phyloP scores from a whole-genome alignment of 53 echinoderm and acorn worm species.

The Echinarachnius parma region DNA sequence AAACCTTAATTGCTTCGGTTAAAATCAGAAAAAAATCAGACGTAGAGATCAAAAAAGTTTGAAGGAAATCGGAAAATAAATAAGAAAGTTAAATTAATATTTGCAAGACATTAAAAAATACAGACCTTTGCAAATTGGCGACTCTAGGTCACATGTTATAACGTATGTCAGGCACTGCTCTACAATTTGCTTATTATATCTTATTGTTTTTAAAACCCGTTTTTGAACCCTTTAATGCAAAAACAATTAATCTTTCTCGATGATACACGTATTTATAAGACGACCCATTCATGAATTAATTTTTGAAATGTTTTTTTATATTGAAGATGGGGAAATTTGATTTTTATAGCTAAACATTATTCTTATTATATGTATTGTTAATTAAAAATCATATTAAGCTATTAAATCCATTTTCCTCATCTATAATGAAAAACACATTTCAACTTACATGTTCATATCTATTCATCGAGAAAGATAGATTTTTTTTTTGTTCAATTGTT shows the following conservation, averaged over 20 bases:
- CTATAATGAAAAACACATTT: slow-evolving; percentile 3
- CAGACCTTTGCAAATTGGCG: slow-evolving; percentile 7
- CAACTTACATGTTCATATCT: slow-evolving; percentile 4
- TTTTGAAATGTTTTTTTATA: too few relatives aligned
- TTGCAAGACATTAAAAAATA: too few relatives aligned
- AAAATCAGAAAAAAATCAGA: slow-evolving; percentile 10
- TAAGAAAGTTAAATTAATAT: neutral
- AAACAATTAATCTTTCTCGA: too few relatives aligned
- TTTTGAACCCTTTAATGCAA: slow-evolving; percentile 15
- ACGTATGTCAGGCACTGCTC: slow-evolving; percentile 7
- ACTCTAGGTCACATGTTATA: slow-evolving; percentile 9
- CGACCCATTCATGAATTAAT: too few relatives aligned
- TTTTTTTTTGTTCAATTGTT: slow-evolving; percentile 1
- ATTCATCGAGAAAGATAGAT: slow-evolving; percentile 4
- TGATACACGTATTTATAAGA: too few relatives aligned
- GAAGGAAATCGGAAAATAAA: slow-evolving; percentile 5
- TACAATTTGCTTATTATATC: slow-evolving; percentile 4
- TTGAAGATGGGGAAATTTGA: too few relatives aligned
- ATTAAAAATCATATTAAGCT: slow-evolving; percentile 3
- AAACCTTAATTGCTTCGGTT: slow-evolving; percentile 2
- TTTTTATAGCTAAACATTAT: too few relatives aligned
- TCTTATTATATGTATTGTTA: too few relatives aligned
- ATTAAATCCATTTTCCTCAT: slow-evolving; percentile 1
- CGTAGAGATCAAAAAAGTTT: neutral
- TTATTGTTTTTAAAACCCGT: slow-evolving; percentile 11